phyloP scores from a whole-genome alignment of 2,797 vertebrate genomes.

The Cyclopterus lumpus region DNA sequence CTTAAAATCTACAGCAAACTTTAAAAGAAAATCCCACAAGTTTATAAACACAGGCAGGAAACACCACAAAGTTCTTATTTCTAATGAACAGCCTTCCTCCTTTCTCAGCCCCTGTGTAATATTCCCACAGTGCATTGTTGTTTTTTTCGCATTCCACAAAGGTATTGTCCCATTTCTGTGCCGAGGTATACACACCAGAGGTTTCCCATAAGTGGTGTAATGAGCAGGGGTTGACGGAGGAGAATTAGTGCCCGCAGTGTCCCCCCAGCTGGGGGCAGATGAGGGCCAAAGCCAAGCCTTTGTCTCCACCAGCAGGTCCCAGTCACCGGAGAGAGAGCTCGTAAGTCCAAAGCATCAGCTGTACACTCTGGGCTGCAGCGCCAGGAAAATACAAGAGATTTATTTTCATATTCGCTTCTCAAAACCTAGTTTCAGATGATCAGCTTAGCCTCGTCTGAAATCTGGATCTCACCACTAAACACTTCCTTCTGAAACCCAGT shows the following conservation, averaged over 20 bases:
- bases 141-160: constrained; percentile 68
- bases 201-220: constrained; percentile 81
- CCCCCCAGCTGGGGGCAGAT: constrained; percentile 45
- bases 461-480: constrained; percentile 81
- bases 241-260: constrained; percentile 64
- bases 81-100: constrained; percentile 44
- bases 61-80: constrained; percentile 35
- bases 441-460: constrained; percentile 46
- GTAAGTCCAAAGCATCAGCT: constrained; percentile 24
- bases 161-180: constrained; percentile 73
- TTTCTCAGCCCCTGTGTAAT: constrained; percentile 48
- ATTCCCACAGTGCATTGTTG: constrained; percentile 70
- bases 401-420: constrained; percentile 18
- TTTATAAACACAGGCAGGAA: constrained; percentile 50
- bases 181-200: constrained; percentile 66
- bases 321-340: constrained; percentile 36
- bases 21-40: constrained; percentile 13
- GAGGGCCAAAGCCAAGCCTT: constrained; percentile 74
- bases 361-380: neutral
- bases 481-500: constrained; percentile 76
- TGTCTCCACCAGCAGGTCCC: constrained; percentile 77
- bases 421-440: constrained; percentile 27
- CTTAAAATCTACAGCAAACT: neutral
- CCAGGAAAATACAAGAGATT: neutral
- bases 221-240: constrained; percentile 89